Evolutionary conservation across 2,888 invertebrate genomes (phyloP).

Genomic region (Cephus runcator): DNA sequence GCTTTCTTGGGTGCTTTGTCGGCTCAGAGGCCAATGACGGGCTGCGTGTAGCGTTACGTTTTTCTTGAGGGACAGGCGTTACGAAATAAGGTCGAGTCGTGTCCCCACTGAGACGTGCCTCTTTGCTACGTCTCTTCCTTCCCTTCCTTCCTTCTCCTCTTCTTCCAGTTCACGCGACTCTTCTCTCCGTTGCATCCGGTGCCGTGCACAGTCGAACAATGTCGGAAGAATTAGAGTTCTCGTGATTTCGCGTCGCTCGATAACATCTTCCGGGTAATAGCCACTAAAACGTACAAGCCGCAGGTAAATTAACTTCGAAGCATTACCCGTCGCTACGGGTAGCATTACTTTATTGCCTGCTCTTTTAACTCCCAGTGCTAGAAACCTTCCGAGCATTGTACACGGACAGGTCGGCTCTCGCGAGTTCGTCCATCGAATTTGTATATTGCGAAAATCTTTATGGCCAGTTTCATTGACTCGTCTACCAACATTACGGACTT

Average conservation of each 20-base stretch:
- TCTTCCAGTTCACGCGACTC: neutral
- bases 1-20: neutral
- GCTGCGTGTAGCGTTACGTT: neutral
- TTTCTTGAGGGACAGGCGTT: neutral
- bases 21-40: neutral
- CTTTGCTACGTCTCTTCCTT: constrained; percentile 13
- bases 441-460: neutral
- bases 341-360: neutral
- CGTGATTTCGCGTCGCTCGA: neutral
- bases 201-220: neutral
- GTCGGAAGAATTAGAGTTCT: neutral
- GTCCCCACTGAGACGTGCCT: constrained; percentile 7
- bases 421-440: neutral
- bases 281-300: neutral
- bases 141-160: constrained; percentile 13
- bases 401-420: neutral
- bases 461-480: neutral
- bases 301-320: neutral
- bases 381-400: neutral
- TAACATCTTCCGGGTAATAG: neutral
- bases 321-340: neutral
- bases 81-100: neutral
- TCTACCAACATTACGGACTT: neutral
- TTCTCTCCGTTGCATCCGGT: neutral
- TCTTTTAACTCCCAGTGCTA: neutral